Percentiles rank a stretch among this genome's conserved stretches.
Evolutionary conservation across 2,888 invertebrate genomes (phyloP).

Genomic region (Entomobrya multifasciata): DNA sequence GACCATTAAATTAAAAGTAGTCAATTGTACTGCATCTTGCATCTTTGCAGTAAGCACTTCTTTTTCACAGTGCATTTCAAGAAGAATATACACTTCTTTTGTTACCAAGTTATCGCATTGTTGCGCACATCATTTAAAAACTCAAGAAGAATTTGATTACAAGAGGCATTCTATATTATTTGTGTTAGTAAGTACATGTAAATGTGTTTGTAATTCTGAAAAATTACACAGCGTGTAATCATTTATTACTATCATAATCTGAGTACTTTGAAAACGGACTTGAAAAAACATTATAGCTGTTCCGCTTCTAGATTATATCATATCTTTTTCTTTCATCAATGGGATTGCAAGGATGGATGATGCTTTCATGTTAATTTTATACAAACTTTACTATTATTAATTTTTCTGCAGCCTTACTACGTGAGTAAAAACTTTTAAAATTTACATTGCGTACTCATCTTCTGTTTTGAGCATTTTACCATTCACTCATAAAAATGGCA

Average conservation of each 20-base stretch:
- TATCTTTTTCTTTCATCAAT: constrained; percentile 19
- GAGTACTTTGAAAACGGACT: constrained; percentile 40
- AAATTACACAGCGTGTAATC: constrained; percentile 24
- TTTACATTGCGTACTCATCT: no score
- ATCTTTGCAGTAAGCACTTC: no score
- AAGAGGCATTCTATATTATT: constrained; percentile 12
- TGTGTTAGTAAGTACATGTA: constrained; percentile 63
- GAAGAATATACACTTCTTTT: no score
- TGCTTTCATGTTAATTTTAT: no score
- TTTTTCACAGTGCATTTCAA: no score
- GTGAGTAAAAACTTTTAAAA: no score
- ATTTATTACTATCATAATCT: constrained; percentile 9
- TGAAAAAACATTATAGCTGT: constrained; percentile 30
- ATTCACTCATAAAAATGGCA: neutral
- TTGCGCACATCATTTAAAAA: constrained; percentile 40
- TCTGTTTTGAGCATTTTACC: no score
- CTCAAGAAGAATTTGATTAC: constrained; percentile 28
- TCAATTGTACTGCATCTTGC: no score
- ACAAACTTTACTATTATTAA: no score
- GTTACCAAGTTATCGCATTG: constrained; percentile 26
- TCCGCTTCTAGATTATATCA: constrained; percentile 49
- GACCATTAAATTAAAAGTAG: neutral
- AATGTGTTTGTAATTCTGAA: constrained; percentile 47
- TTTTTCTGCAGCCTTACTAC: no score
- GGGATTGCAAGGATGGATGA: constrained; percentile 14